Evolutionary conservation across 2,888 invertebrate genomes (phyloP), one percentile per base, ranked within the genome.

Genomic region (Hofmannophila pseudospretella): DNA sequence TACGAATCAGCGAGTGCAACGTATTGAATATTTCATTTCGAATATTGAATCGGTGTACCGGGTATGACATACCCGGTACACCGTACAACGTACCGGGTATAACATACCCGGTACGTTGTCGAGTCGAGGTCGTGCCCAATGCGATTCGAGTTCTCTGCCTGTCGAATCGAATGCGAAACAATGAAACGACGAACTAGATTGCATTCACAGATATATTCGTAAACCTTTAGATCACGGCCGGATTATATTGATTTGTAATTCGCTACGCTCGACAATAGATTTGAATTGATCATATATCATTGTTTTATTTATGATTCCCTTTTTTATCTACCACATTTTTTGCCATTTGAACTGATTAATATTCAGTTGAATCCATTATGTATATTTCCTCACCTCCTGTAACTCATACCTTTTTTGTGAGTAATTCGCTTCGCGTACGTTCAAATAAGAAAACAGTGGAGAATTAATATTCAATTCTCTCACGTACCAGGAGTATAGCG

Each of bases 1-100:
- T 67, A 59, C 56, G 58, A 58, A 65, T 65, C 58, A 57, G 49
- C 54, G 59, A 61, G 62, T 65, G 62, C 63, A 59, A 61, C 53
- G 59, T 66, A 67, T 69, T 76, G 73, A 72, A 78, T 75, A 72
- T 76, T 74, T 68, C 68, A 74, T 68, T 65, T 64, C 57, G 58
- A 65, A 74, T 71, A 73, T 75, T 67, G 72, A 70, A 72, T 70
- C 53, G 51, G 56, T 45, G 54, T 38, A 47, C 39, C 38, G 36
- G 32, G 23, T 28, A 39, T 38, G 5, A 20, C 20, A 5, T 3
- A 19, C 4, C 8, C 4, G 5, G 20, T 20, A 5, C 20, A 5
- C 8, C 20, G 2, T 5, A 20, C 20, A 20, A 20, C 4, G 20
- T 5, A 20, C 5, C 20, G 20, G 2, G 23, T 23, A n/a, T 23